These are phyloP conservation scores for Grapholita molesta DNA, from an alignment of 1,140 invertebrate species.

Conservation along the genomic window DNA sequence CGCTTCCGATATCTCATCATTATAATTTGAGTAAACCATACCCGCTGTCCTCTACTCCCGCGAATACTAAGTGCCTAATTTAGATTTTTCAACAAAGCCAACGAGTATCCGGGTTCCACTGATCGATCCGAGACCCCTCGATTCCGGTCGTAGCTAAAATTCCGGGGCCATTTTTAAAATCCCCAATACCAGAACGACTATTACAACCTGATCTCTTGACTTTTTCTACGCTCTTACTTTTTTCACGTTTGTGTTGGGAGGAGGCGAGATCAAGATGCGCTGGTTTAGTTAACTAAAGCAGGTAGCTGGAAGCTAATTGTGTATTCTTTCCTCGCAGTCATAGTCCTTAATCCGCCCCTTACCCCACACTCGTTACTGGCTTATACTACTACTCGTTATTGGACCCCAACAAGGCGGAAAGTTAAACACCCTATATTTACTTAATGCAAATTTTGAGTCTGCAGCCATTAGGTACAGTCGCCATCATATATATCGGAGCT, in stretches of 20 bases:
- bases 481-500: no score
- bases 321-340: slow-evolving; percentile 75
- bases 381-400: slow-evolving; percentile 30
- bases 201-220: slow-evolving; percentile 27
- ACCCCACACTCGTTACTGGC: slow-evolving; percentile 42
- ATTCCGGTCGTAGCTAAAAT: slow-evolving; percentile 64
- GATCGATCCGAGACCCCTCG: slow-evolving; percentile 62
- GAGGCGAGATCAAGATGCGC: slow-evolving; percentile 42
- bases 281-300: slow-evolving; percentile 64
- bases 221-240: not conserved
- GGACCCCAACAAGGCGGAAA: slow-evolving; percentile 67
- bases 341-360: slow-evolving; percentile 71
- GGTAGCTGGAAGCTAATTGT: slow-evolving; percentile 74
- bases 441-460: slow-evolving; percentile 43
- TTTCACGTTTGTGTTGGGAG: not conserved
- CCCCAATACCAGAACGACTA: slow-evolving; percentile 54
- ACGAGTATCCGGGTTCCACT: slow-evolving; percentile 54
- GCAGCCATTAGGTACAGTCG: no score
- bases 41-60: slow-evolving; percentile 39
- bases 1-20: slow-evolving; percentile 26
- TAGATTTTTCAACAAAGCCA: slow-evolving; percentile 69
- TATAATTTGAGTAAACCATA: slow-evolving; percentile 33
- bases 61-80: slow-evolving; percentile 72
- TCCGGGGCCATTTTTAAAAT: slow-evolving; percentile 63
- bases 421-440: slow-evolving; percentile 52